Evolutionary conservation across 1,140 invertebrate genomes (phyloP).

Genomic region (Drosophila rhopaloa): DNA sequence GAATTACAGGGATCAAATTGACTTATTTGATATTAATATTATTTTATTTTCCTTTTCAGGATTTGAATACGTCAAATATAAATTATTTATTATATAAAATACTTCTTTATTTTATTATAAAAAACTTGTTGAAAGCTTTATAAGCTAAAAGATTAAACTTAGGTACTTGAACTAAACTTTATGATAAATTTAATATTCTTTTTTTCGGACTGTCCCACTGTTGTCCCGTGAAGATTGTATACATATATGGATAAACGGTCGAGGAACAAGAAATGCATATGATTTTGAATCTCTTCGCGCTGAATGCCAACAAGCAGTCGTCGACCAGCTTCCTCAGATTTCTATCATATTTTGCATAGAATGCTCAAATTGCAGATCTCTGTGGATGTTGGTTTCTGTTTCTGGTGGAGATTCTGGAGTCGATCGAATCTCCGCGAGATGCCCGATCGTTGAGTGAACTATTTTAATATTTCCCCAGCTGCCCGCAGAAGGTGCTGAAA

Average conservation of each 20-base stretch:
- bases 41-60: no score
- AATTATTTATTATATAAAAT: no score
- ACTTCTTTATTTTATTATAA: no score
- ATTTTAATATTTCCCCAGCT: constrained; percentile 73
- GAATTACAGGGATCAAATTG: no score
- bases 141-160: no score
- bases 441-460: constrained; percentile 41
- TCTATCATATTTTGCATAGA: constrained; percentile 82
- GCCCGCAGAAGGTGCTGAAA: constrained; percentile 41
- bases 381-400: not conserved
- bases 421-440: constrained; percentile 27
- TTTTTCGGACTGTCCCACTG: constrained; percentile 6
- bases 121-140: no score
- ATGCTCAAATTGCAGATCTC: constrained; percentile 57
- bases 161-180: no score
- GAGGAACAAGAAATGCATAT: constrained; percentile 57
- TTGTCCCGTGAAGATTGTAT: not conserved
- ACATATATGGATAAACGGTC: constrained; percentile 26
- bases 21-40: no score
- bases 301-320: constrained; percentile 57
- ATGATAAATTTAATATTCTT: no score
- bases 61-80: no score
- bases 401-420: constrained; percentile 3
- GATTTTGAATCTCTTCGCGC: constrained; percentile 64
- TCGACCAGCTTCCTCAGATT: constrained; percentile 45